Conservation (phyloP, 2,113 vertebrate species). For the Terrapene triunguis region DNA sequence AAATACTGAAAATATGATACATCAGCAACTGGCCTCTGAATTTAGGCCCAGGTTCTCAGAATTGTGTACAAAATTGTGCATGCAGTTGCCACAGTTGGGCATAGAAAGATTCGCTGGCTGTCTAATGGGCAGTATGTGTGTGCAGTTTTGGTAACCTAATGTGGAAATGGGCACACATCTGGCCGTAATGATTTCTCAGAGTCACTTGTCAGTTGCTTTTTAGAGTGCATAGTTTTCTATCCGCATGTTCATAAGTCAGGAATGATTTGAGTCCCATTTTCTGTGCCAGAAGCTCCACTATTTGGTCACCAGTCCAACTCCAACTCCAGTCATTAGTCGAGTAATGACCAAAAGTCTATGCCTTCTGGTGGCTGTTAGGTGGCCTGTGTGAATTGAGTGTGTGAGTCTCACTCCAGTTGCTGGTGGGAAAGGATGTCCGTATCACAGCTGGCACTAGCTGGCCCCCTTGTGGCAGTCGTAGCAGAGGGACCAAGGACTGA, state of each 20-base stretch:
- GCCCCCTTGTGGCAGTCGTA: not conserved
- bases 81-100: not conserved
- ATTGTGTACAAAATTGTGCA: not conserved
- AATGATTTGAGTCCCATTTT: not conserved
- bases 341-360: not conserved
- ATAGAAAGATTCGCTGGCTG: not conserved
- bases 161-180: not conserved
- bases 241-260: not conserved
- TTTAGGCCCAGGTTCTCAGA: slow-evolving; percentile 9
- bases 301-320: not conserved
- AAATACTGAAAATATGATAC: not conserved
- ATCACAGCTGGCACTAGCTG: not conserved
- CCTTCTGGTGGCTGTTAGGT: not conserved
- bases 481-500: not conserved
- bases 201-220: not conserved
- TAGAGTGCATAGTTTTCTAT: not conserved
- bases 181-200: not conserved
- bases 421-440: not conserved
- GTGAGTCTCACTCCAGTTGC: not conserved
- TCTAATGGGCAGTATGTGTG: not conserved
- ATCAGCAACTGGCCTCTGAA: not conserved
- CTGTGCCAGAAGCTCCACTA: not conserved
- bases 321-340: not conserved
- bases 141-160: not conserved
- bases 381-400: not conserved